These are phyloP conservation scores for Cottoperca gobio DNA, from an alignment of 2,797 vertebrate species.

Conservation along the genomic window DNA sequence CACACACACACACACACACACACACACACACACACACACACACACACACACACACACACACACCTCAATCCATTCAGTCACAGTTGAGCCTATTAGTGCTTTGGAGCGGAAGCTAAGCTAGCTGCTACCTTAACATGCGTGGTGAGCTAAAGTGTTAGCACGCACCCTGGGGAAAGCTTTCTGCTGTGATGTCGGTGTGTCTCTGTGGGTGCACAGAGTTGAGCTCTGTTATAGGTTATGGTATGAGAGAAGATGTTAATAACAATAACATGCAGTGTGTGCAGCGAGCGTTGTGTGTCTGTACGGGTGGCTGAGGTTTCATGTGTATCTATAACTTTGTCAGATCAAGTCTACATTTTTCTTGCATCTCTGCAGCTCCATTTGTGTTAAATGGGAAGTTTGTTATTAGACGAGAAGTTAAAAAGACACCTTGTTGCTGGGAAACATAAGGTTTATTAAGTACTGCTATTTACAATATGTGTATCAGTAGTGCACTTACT, in stretches of 20 bases:
- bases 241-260: background rate
- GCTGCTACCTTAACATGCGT: background rate
- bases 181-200: background rate
- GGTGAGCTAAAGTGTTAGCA: constrained; percentile 1
- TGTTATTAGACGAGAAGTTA: background rate
- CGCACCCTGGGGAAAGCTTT: background rate
- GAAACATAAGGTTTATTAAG: background rate
- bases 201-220: too few relatives aligned
- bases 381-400: background rate
- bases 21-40: background rate
- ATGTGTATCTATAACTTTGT: background rate
- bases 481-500: background rate
- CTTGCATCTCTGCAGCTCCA: too few relatives aligned
- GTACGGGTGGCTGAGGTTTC: background rate
- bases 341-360: too few relatives aligned
- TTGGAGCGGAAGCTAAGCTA: constrained; percentile 5
- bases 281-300: background rate
- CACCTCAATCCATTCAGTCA: background rate
- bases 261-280: background rate
- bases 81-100: background rate
- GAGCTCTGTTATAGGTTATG: background rate
- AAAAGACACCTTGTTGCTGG: background rate
- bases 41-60: constrained; percentile 14
- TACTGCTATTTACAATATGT: background rate
- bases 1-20: constrained; percentile 5